These are phyloP conservation scores for Ancistrus triradiatus DNA, from an alignment of 2,113 vertebrate species.

Conservation along the genomic window DNA sequence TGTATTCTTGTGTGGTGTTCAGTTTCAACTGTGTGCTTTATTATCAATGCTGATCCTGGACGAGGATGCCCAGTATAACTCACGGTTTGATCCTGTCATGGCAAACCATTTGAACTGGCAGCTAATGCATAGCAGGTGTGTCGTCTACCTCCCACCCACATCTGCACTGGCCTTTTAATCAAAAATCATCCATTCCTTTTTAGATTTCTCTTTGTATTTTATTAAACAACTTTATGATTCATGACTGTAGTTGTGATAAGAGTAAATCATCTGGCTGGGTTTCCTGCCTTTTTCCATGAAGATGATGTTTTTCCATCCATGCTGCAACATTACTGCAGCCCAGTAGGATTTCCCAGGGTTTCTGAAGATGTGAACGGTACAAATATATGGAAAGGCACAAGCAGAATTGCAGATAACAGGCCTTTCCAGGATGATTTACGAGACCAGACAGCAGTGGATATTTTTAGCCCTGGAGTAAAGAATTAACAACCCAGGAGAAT, in stretches of 20 bases:
- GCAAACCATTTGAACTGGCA: slow-evolving; percentile 33
- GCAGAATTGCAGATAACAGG: slow-evolving; percentile 5
- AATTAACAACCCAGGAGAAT: slow-evolving; percentile 34
- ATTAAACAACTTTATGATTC: too few species aligned
- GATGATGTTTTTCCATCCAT: neutral
- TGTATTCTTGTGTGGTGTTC: slow-evolving; percentile 26
- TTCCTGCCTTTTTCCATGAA: neutral
- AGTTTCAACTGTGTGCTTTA: slow-evolving; percentile 38
- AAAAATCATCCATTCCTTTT: neutral
- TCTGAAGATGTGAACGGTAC: slow-evolving; percentile 10
- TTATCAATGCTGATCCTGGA: slow-evolving; percentile 37
- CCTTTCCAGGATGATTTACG: slow-evolving; percentile 16
- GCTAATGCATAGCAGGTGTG: slow-evolving; percentile 34
- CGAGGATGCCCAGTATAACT: slow-evolving; percentile 26
- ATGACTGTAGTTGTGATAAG: too few species aligned
- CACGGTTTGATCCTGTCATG: slow-evolving; percentile 32
- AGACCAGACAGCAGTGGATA: neutral
- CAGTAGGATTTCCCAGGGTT: neutral
- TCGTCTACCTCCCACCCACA: slow-evolving; percentile 17
- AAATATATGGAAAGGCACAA: neutral
- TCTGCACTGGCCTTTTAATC: slow-evolving; percentile 6
- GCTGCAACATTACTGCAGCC: neutral
- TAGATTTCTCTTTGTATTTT: neutral
- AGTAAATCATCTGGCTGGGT: too few species aligned
- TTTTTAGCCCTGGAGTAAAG: slow-evolving; percentile 8